Percentiles rank a stretch among this genome's conserved stretches.
Conservation (phyloP, 2,888 invertebrate species). For the Gortyna flavago region DNA sequence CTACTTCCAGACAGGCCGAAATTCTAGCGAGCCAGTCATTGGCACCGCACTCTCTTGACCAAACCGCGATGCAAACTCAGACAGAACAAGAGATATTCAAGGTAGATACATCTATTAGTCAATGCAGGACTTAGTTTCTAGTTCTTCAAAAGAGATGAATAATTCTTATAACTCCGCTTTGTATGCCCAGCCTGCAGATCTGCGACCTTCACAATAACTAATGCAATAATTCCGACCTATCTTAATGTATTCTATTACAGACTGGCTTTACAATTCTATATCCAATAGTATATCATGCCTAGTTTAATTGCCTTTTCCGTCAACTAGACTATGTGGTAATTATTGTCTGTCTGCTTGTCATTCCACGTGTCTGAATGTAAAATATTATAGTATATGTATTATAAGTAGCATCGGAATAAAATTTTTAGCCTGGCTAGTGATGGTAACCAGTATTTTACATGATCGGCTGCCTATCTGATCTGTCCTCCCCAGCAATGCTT, state of each 20-base stretch:
- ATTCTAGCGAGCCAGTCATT: not conserved
- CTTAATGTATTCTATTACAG: conserved; percentile 43
- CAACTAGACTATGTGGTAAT: conserved; percentile 26
- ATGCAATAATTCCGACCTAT: conserved; percentile 21
- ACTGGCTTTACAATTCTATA: conserved; percentile 7
- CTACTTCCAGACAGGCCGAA: not conserved
- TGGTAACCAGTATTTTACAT: not conserved
- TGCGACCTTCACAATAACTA: conserved; percentile 34
- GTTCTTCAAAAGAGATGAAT: not conserved
- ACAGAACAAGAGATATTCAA: not conserved
- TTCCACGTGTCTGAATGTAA: conserved; percentile 8
- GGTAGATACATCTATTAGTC: not conserved
- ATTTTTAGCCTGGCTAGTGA: not conserved
- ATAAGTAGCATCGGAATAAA: not conserved
- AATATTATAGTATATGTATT: conserved; percentile 1
- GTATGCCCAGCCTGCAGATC: not conserved
- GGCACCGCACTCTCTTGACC: not conserved
- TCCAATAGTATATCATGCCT: conserved; percentile 40
- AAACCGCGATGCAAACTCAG: not conserved
- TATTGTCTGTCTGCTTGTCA: conserved; percentile 23
- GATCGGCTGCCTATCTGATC: not conserved
- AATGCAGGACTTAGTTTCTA: not conserved
- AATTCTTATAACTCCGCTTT: not conserved
- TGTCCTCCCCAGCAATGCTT: not conserved
- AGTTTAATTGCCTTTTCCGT: conserved; percentile 55